phyloP scores from a whole-genome alignment of 2,113 vertebrate genomes.

The Caranx ignobilis region DNA sequence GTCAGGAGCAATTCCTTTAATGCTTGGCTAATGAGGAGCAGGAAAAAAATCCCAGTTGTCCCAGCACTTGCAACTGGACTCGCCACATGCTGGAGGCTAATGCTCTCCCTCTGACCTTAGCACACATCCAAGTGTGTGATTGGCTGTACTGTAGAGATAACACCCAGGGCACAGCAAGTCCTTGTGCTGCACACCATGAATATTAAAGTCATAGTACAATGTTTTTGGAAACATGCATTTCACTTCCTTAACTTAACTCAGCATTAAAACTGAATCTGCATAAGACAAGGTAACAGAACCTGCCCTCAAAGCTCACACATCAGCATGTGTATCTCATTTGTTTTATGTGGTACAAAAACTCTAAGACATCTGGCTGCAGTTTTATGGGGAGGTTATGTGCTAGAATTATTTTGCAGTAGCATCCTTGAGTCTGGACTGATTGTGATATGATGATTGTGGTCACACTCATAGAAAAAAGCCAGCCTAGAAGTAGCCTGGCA shows the following conservation, averaged over 20 bases:
- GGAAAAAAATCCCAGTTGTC: neutral
- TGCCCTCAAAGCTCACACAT: neutral
- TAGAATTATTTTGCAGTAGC: no score
- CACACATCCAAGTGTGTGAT: slow-evolving; percentile 72
- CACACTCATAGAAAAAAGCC: no score
- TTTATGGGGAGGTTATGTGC: no score
- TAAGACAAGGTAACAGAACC: neutral
- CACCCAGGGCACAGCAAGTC: neutral
- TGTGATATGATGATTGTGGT: no score
- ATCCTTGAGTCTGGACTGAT: no score
- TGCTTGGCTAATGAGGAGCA: neutral
- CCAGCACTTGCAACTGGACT: slow-evolving; percentile 36
- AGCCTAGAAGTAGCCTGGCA: no score
- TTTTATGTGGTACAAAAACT: neutral
- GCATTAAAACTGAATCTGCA: neutral
- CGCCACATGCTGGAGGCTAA: slow-evolving; percentile 62
- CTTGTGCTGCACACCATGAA: slow-evolving; percentile 28
- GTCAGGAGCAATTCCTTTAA: neutral
- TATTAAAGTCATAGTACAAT: neutral
- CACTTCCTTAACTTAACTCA: neutral
- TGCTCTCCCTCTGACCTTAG: slow-evolving; percentile 69
- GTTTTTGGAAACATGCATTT: neutral
- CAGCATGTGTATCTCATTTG: neutral
- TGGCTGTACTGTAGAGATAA: slow-evolving; percentile 35
- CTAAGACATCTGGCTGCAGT: neutral